Conservation (phyloP, 2,888 invertebrate species). For the Chironomus tentans region DNA sequence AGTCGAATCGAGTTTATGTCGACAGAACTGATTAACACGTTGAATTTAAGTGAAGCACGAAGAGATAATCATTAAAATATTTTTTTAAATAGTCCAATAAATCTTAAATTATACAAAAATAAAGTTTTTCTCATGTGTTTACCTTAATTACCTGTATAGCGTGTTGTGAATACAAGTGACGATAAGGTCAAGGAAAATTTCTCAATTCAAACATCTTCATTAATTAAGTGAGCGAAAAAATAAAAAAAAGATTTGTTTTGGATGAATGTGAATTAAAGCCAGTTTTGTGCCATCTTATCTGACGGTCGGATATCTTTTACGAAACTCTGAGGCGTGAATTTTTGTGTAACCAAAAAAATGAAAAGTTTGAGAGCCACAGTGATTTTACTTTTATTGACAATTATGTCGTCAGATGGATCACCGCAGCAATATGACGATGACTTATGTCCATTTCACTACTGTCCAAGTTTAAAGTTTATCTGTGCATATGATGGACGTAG, state of each 20-base stretch:
- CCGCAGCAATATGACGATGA: background rate
- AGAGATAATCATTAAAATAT: background rate
- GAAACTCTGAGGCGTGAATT: background rate
- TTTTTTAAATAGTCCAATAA: too few relatives aligned
- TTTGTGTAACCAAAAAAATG: background rate
- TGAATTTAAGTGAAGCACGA: background rate
- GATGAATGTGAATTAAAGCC: background rate
- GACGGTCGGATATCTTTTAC: background rate
- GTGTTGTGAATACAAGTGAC: too few relatives aligned
- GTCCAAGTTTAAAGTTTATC: background rate
- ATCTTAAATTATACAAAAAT: too few relatives aligned
- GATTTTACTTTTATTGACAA: background rate
- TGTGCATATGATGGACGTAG: background rate
- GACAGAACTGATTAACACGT: background rate
- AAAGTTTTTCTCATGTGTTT: too few relatives aligned
- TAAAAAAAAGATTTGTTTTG: background rate
- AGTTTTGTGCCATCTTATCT: background rate
- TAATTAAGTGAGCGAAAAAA: background rate
- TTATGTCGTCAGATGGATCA: background rate
- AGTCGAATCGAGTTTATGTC: background rate
- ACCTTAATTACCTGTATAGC: too few relatives aligned
- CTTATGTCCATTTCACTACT: background rate
- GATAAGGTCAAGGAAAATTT: background rate
- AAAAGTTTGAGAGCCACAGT: background rate
- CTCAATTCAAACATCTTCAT: background rate